A percentile compares a stretch with the other conserved stretches of the same genome.
Conservation (phyloP, 2,113 vertebrate genomes). For the Vidua macroura region DNA sequence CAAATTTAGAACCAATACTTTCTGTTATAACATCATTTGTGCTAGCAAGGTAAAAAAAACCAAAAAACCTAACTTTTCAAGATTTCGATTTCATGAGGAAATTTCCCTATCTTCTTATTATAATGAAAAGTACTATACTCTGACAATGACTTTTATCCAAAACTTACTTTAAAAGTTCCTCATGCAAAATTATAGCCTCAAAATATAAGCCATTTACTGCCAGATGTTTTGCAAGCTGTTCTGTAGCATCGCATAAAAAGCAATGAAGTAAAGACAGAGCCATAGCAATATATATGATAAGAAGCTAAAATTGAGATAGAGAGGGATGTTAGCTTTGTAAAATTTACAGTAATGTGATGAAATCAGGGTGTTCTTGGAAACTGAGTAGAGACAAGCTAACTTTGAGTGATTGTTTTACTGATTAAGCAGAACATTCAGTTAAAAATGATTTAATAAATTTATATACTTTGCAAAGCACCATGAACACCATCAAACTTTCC, state of each 20-base stretch:
- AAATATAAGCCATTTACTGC: conserved; percentile 15
- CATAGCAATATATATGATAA: background rate
- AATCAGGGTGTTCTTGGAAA: conserved; percentile 27
- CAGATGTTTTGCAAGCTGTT: conserved; percentile 58
- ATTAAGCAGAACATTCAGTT: background rate
- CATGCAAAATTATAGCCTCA: background rate
- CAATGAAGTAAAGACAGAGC: conserved; percentile 6
- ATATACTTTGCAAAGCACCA: background rate
- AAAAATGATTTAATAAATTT: background rate
- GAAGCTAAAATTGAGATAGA: background rate
- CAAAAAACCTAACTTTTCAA: background rate
- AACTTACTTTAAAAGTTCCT: background rate
- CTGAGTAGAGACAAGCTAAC: background rate
- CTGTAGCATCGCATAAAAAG: conserved; percentile 11
- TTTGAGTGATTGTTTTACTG: background rate
- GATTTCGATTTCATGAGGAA: background rate
- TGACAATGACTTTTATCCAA: background rate
- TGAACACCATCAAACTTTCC: background rate
- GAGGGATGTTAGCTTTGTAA: background rate
- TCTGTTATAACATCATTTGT: background rate
- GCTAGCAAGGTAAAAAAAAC: background rate
- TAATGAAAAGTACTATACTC: background rate
- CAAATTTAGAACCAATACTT: background rate
- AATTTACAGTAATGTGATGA: background rate
- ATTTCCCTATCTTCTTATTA: background rate